phyloP scores from a whole-genome alignment of 2,113 vertebrate genomes.

The Colaptes auratus region DNA sequence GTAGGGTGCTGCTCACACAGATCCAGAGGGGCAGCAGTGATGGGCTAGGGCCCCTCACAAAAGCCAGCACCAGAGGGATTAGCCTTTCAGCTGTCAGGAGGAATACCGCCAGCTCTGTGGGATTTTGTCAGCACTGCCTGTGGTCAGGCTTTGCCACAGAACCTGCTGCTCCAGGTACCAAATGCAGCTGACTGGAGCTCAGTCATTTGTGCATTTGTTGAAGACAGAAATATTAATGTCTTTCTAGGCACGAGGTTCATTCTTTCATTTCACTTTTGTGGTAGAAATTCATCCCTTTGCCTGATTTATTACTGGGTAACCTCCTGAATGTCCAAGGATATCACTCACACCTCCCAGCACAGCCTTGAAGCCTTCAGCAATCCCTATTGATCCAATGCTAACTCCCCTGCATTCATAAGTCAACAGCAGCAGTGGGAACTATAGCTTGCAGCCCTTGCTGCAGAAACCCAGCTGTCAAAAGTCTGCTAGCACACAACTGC shows the following conservation, averaged over 20 bases:
- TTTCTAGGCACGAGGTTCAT: not conserved
- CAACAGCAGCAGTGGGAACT: constrained; percentile 8
- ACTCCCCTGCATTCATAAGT: constrained; percentile 6
- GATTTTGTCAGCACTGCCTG: not conserved
- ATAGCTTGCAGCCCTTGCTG: not conserved
- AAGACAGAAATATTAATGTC: not conserved
- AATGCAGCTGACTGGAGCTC: not conserved
- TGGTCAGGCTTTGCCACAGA: not conserved
- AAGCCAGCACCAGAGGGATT: not conserved
- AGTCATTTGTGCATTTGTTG: not conserved
- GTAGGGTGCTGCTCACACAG: not conserved
- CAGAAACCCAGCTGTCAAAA: constrained; percentile 17
- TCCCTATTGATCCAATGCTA: not conserved
- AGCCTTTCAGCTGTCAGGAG: not conserved
- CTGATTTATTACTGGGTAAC: not conserved
- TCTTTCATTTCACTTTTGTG: not conserved
- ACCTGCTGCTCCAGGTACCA: not conserved
- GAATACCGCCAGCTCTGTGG: not conserved
- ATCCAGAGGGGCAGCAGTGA: rapidly evolving
- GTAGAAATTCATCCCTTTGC: not conserved
- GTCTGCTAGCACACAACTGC: not conserved
- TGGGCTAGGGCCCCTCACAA: not conserved
- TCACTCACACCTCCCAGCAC: not conserved
- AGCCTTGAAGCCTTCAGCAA: constrained; percentile 11
- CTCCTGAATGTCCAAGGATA: not conserved